Evolutionary conservation across 2,113 vertebrate species (phyloP), one percentile per base, ranked within the genome.

Genomic region (Sinocyclocheilus grahami): DNA sequence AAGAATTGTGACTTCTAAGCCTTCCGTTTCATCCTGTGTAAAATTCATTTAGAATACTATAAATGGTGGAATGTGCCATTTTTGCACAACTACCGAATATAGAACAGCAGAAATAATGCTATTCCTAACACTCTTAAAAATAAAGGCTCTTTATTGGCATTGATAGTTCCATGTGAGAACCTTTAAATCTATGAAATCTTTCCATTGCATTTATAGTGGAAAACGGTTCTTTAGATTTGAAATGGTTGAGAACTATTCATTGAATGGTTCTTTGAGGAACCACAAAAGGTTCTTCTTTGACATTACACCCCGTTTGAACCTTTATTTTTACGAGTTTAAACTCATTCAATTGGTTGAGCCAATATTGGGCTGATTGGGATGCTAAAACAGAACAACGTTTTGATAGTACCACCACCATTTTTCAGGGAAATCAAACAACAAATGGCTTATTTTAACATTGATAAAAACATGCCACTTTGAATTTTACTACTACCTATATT

Each of bases 1-100:
- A 93, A 90, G 94, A 93, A 94, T 94, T 93, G 94, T 94, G 93
- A 94, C 91, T 95, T 95, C 93, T 95, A 93, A 92, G 94, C 90
- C 76, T 79, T 24, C 63, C 48, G 55, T 33, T 69, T 82, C 77
- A 89, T 88, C 72, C 55, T 67, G 46, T 78, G 78, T 91, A 39
- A 55, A 58, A 27, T 88, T 37, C 37, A 2, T 74, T 74, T 22
- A 71, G 18, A 22, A 71, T 39, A 11, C 8, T 48, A 24, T 69
- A 46, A 83, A 87, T 88, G 79, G 46, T 13, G 33, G 90, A 77
- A 6, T 33, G 24, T 71, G 33, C 18, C 11, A 24, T 76, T 76
- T 76, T 51, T 76, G 42, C 30, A 37, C 33, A 71, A 39, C 67
- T 71, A 71, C 67, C 1, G 27, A 33, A 33, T 33, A 67, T 0